A percentile compares a stretch with the other conserved stretches of the same genome.
phyloP scores from a whole-genome alignment of 1,140 invertebrate species.

The Phymorhynchus buccinoides region DNA sequence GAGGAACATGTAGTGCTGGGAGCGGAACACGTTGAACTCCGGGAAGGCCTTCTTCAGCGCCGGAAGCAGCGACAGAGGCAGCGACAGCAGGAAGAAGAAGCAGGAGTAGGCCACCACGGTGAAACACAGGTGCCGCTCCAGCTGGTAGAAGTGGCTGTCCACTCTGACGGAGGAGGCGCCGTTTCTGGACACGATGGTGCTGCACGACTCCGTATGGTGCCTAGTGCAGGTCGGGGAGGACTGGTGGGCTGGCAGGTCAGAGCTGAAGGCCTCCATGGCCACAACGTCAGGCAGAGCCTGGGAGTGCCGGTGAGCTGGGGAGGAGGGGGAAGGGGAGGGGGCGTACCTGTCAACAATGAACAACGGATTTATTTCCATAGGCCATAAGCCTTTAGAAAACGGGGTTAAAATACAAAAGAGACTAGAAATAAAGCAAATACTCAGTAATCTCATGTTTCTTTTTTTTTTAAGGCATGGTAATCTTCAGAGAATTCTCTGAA shows the following conservation, averaged over 20 bases:
- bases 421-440: too few species aligned
- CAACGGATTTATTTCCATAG: too few species aligned
- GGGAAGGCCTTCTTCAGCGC: slow-evolving; percentile 16
- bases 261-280: background rate
- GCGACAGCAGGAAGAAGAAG: slow-evolving; percentile 24
- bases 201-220: background rate
- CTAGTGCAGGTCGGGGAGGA: background rate
- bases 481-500: too few species aligned
- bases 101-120: slow-evolving; percentile 21
- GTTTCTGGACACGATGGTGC: background rate
- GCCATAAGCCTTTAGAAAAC: too few species aligned
- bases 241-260: background rate
- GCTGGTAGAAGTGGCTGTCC: slow-evolving; percentile 17
- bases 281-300: background rate
- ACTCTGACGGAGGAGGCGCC: background rate
- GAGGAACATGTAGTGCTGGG: slow-evolving; percentile 19
- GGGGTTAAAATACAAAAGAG: too few species aligned
- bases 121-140: slow-evolving; percentile 23
- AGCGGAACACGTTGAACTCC: background rate
- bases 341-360: too few species aligned
- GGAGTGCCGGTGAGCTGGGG: too few species aligned
- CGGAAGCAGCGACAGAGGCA: slow-evolving; percentile 24
- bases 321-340: too few species aligned
- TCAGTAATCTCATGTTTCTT: too few species aligned
- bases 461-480: too few species aligned